Base-by-base conservation (phyloP, 2,113 vertebrate genomes). In the Vulpes vulpes region DNA sequence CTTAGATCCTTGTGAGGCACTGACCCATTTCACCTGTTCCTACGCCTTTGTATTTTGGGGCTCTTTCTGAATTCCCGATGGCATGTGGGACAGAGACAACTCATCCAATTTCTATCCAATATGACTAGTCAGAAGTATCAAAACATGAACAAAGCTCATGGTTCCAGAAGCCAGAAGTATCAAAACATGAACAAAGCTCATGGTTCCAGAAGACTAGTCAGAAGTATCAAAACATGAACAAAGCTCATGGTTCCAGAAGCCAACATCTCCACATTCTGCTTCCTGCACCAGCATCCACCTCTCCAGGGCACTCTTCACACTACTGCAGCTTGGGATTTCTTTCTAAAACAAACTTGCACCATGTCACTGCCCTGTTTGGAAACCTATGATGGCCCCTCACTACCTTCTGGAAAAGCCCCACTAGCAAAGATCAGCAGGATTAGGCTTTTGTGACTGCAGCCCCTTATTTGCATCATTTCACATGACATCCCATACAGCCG, bases 121-220 rank as follows among this genome's bases (percentile, higher is more conserved):
- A 62, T 49, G 55, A 76, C 59, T 53, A 27, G 19, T 67, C 83
- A 49, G 53, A 95, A 71, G 89, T 79, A 59, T 88, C 59, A 76
- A 91, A 71, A 84, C 25, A 32, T 0, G 4, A 49, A 90, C 8
- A 10, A 55, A 79, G 64, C 25, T 0, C 22, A 20, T 19, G 38
- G 53, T 94, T 12, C 43, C 57, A 78, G 85, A 93, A 73, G 11
- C 16, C 35, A 67, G 51, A 95, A 71, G 89, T 79, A 59, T 88
- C 59, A 76, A 91, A 71, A 84, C 25, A 32, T 0, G 4, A 49
- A 90, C 8, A 10, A 55, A 79, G 64, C 25, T 0, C 22, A 20
- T 19, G 38, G 53, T 94, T 12, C 43, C 57, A 78, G 85, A 93
- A 73, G 55, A 76, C 59, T 53, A 27, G 19, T 67, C 83, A 49